Evolutionary conservation across 2,797 vertebrate genomes (phyloP), one percentile per base, ranked within the genome.

Genomic region (Acanthis flammea): DNA sequence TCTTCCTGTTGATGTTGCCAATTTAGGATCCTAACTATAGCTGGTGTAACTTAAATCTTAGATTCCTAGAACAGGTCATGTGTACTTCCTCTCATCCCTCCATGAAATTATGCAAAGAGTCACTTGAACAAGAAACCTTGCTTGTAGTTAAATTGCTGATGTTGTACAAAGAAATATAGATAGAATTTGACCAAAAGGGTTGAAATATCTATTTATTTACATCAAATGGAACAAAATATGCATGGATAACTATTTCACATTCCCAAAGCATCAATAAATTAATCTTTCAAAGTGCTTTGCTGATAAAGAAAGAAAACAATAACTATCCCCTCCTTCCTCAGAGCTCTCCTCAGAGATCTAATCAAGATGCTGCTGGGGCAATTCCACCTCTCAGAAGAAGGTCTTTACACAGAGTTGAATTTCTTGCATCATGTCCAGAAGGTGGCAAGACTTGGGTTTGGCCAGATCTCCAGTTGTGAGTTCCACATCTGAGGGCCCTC

Each of bases 371-470:
- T 95, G 95, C 96, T 97, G 95, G 94, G 95, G 94, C 95, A 96
- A 55, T 96, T 97, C 95, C 89, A 95, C 85, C 94, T 94, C 94
- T 96, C 95, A 96, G 96, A 97, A 96, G 96, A 96, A 95, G 90
- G 95, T 95, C 95, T 96, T 96, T 95, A 94, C 94, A 97, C 95
- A 97, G 96, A 97, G 87, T 96, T 96, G 92, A 95, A 96, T 96
- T 95, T 97, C 93, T 97, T 97, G 91, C 96, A 97, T 96, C 95
- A 96, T 97, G 86, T 96, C 95, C 95, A 96, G 94, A 97, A 96
- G 95, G 94, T 96, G 95, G 94, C 95, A 28, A 96, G 96, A 97
- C 94, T 92, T 97, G 94, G 86, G 94, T 95, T 97, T 97, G 95
- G 93, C 91, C 94, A 94, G 94, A 95, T 92, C 92, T 96, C 94